Conservation (phyloP, 2,113 vertebrate species). For the Megaptera novaeangliae region DNA sequence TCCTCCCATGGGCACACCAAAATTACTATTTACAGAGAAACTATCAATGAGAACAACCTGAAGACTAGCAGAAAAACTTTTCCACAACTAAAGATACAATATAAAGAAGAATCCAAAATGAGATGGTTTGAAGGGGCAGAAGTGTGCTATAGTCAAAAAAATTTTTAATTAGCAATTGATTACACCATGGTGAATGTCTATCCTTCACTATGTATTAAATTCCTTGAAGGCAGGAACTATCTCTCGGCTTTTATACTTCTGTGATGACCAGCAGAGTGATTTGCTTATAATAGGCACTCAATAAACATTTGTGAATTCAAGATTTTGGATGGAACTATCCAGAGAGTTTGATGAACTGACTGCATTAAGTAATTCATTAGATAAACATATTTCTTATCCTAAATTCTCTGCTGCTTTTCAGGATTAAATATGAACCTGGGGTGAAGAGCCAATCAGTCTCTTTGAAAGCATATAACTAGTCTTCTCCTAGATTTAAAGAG, state of each 20-base stretch:
- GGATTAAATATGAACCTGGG: background rate
- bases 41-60: background rate
- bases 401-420: constrained; percentile 7
- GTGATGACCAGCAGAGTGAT: background rate
- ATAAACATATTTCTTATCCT: constrained; percentile 21
- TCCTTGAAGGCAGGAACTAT: background rate
- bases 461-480: background rate
- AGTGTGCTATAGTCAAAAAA: background rate
- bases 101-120: background rate
- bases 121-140: background rate
- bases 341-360: constrained; percentile 2
- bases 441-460: background rate
- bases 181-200: background rate
- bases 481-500: background rate
- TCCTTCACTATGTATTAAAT: background rate
- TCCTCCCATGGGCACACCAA: background rate
- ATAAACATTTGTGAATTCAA: background rate
- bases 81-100: background rate
- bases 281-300: background rate
- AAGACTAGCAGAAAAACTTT: background rate
- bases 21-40: background rate
- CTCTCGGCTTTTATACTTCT: background rate
- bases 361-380: constrained; percentile 7
- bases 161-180: background rate
- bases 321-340: constrained; percentile 10